Evolutionary conservation across 2,888 invertebrate species (phyloP), one percentile per base, ranked within the genome.

Genomic region (Osedax frankpressi): DNA sequence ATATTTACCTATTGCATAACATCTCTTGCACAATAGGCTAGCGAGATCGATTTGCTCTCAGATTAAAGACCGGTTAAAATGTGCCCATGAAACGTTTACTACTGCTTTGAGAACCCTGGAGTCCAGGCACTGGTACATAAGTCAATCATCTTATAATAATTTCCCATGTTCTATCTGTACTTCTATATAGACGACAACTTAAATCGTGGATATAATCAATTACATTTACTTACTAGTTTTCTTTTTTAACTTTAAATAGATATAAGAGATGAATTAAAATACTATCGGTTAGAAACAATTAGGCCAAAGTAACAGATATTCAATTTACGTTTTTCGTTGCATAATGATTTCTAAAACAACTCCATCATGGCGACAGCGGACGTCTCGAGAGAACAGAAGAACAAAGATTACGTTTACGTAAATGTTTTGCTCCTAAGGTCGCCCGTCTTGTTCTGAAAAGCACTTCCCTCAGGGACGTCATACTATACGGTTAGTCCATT

Each of bases 361-460:
- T 65, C 30, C 25, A 69, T 25, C 11, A 28, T 11, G 89, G 90
- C 78, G 87, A 92, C 74, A 88, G 88, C 0, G 89, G 89, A 3
- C 87, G 90, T 71, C 83, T 93, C 74, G 91, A 91, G 79, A 89
- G 90, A 79, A 91, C 92, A 0, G 92, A 92, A 80, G 92, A 92
- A 77, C 89, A 90, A 79, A 88, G 92, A 77, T 78, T 83, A 60
- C 80, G 80, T 74, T 79, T 85, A 6, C 76, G 84, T 74, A 92
- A 91, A 83, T 88, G 88, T 82, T 86, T 91, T 81, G 92, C 92
- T 0, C 93, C 93, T 0, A 87, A 89, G 72, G 88, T 93, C 75
- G 92, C 93, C 0, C 88, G 91, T 62, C 85, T 92, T 14, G 91
- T 91, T 1, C 85, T 93, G 28, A 92, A 93, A 81, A 91, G 91